Percentiles rank a stretch among this genome's conserved stretches.
Conservation (phyloP, 1,140 invertebrate species). For the Caenorhabditis briggsae region DNA sequence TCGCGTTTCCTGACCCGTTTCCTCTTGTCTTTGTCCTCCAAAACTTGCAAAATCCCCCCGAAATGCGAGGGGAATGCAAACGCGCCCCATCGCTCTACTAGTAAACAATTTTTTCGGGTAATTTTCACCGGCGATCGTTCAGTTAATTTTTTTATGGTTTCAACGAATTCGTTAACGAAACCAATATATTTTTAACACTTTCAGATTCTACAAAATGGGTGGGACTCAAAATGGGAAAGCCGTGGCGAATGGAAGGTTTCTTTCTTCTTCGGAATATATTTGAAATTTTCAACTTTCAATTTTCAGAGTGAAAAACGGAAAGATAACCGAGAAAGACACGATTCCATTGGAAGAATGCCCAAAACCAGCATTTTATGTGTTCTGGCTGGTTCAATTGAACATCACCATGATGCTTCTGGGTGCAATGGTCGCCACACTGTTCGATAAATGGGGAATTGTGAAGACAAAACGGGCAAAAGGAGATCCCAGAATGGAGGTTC, state of each 20-base stretch:
- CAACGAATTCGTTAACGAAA: neutral
- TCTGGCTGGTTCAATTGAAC: neutral
- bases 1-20: neutral
- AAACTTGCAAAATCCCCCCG: neutral
- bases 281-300: neutral
- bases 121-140: neutral
- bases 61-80: neutral
- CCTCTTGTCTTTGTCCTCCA: neutral
- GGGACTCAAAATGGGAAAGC: constrained; percentile 46
- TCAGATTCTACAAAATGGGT: constrained; percentile 32
- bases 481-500: constrained; percentile 19
- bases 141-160: neutral
- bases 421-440: constrained; percentile 13
- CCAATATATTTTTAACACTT: neutral
- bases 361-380: constrained; percentile 35
- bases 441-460: constrained; percentile 35
- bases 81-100: constrained; percentile 10
- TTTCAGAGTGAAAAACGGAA: constrained; percentile 12
- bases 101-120: neutral
- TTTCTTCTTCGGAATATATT: neutral
- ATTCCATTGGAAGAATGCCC: neutral
- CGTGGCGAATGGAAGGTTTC: constrained; percentile 18
- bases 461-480: constrained; percentile 17
- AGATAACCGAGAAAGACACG: neutral
- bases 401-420: constrained; percentile 26